Conservation (phyloP, 2,888 invertebrate genomes). For the Lydus trimaculatus region DNA sequence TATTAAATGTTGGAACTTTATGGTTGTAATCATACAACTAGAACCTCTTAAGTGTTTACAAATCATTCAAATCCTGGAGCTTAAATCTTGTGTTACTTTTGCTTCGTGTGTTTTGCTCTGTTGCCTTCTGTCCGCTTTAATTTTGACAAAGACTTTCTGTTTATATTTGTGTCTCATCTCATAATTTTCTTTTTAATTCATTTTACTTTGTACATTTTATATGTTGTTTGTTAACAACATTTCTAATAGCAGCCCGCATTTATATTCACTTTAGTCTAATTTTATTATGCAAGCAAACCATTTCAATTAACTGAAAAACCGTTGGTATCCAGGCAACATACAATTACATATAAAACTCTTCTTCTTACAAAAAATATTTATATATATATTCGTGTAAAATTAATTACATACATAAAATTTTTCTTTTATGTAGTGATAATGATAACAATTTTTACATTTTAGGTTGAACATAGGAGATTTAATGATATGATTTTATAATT, state of each 20-base stretch:
- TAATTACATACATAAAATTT: background rate
- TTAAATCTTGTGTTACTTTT: slow-evolving; percentile 25
- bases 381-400: too few relatives aligned
- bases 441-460: background rate
- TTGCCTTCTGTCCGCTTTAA: slow-evolving; percentile 27
- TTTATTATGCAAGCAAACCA: slow-evolving; percentile 32
- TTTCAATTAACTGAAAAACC: slow-evolving; percentile 30
- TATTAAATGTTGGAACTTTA: background rate
- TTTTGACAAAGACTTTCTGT: slow-evolving; percentile 27
- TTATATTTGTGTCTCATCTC: slow-evolving; percentile 26
- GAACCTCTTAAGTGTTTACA: slow-evolving; percentile 28
- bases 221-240: slow-evolving; percentile 35
- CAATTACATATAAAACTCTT: slow-evolving; percentile 16
- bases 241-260: slow-evolving; percentile 32
- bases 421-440: background rate
- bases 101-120: slow-evolving; percentile 22
- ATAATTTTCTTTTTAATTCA: slow-evolving; percentile 33
- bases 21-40: background rate
- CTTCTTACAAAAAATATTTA: background rate
- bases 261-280: slow-evolving; percentile 33
- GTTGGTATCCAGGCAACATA: slow-evolving; percentile 26
- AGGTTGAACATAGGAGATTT: slow-evolving; percentile 13
- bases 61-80: slow-evolving; percentile 26
- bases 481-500: slow-evolving; percentile 20
- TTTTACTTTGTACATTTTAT: slow-evolving; percentile 33